Percentiles rank a stretch among this genome's conserved stretches.
These are phyloP conservation scores for Luscinia megarhynchos DNA, from an alignment of 2,797 vertebrate species.

Conservation along the genomic window DNA sequence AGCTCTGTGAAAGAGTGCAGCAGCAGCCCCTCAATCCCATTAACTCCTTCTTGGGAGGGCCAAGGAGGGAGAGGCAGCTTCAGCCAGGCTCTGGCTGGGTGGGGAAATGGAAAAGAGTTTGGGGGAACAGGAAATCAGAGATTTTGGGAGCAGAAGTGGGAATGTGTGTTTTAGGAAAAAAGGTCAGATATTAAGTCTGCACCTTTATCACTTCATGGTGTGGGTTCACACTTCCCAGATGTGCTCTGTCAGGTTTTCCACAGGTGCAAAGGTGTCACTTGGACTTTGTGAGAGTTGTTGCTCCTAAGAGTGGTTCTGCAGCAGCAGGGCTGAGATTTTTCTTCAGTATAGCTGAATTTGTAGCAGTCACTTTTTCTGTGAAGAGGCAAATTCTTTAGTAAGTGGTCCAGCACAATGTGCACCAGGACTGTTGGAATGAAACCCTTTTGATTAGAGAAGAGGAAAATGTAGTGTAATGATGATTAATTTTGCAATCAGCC, in stretches of 20 bases:
- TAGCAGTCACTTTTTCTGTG: background rate
- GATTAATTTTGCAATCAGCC: background rate
- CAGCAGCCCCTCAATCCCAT: background rate
- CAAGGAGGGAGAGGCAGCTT: background rate
- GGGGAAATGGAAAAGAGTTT: background rate
- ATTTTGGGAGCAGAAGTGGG: background rate
- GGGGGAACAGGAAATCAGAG: background rate
- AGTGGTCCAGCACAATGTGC: background rate
- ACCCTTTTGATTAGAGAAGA: background rate
- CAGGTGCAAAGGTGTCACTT: background rate
- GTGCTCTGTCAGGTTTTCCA: background rate
- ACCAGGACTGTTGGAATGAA: background rate
- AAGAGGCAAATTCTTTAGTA: background rate
- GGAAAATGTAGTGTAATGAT: background rate
- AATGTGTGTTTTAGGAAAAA: background rate
- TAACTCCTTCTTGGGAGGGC: conserved; percentile 21
- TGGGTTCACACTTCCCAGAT: background rate
- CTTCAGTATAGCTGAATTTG: background rate
- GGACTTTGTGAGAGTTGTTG: background rate
- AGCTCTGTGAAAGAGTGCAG: background rate
- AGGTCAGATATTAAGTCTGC: background rate
- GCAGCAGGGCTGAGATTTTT: background rate
- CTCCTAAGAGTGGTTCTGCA: background rate
- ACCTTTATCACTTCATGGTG: background rate
- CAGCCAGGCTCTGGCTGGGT: background rate